Conservation (phyloP, 2,797 vertebrate genomes). For the Odontamblyopus rebecca region DNA sequence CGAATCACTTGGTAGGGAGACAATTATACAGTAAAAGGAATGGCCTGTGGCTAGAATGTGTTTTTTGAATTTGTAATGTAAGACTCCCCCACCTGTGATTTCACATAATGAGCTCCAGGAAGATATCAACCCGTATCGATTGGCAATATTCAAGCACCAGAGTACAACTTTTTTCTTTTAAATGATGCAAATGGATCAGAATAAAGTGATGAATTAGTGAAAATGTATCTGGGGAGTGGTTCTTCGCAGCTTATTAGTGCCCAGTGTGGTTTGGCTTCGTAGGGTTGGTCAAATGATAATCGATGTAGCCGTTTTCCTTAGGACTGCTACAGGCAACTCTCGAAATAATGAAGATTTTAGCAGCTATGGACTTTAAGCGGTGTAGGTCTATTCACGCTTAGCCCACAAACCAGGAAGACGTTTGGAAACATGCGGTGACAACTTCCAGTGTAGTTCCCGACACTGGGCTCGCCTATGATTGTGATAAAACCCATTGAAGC, state of each 20-base stretch:
- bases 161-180: slow-evolving; percentile 22
- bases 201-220: slow-evolving; percentile 33
- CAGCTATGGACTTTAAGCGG: not conserved
- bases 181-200: slow-evolving; percentile 45
- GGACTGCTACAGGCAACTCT: slow-evolving; percentile 1
- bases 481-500: too few relatives aligned
- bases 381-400: too few relatives aligned
- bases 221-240: slow-evolving; percentile 8
- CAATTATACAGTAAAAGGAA: slow-evolving; percentile 75
- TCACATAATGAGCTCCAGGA: slow-evolving; percentile 63
- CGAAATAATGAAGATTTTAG: not conserved
- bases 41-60: slow-evolving; percentile 72
- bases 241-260: slow-evolving; percentile 5
- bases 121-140: slow-evolving; percentile 65
- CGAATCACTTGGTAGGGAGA: slow-evolving; percentile 66
- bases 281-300: slow-evolving; percentile 48
- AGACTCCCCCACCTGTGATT: slow-evolving; percentile 67
- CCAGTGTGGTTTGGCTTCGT: slow-evolving; percentile 5
- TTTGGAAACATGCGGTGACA: too few relatives aligned
- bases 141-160: slow-evolving; percentile 36
- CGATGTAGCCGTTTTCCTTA: slow-evolving; percentile 46
- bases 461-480: too few relatives aligned
- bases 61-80: slow-evolving; percentile 70
- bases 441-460: too few relatives aligned
- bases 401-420: too few relatives aligned